A percentile compares a stretch with the other conserved stretches of the same genome.
Conservation (phyloP, 2,888 invertebrate species). For the Macaria liturata region DNA sequence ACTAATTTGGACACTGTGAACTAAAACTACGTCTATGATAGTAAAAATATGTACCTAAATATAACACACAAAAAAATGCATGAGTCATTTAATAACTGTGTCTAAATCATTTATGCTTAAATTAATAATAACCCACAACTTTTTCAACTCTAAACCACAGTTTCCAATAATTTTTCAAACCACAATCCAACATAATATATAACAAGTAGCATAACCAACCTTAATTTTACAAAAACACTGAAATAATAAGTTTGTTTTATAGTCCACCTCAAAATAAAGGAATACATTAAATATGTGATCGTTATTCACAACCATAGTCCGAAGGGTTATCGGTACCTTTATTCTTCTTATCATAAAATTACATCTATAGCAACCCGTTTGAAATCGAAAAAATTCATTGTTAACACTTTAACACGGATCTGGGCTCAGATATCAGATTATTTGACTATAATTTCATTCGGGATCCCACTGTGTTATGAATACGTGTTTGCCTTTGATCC, state of each 20-base stretch:
- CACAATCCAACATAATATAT: no score
- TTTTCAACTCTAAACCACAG: no score
- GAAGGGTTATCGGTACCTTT: slow-evolving; percentile 24
- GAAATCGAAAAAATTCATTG: slow-evolving; percentile 49
- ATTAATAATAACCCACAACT: no score
- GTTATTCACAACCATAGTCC: slow-evolving; percentile 11
- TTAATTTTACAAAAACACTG: not conserved
- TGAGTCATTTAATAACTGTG: no score
- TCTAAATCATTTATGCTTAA: no score
- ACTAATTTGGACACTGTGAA: no score
- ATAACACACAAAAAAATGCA: no score
- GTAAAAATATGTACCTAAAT: no score
- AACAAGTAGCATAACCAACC: no score
- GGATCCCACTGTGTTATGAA: slow-evolving; percentile 55
- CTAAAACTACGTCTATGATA: no score
- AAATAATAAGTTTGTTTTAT: slow-evolving; percentile 11
- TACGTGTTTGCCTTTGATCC: slow-evolving; percentile 39
- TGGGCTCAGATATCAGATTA: slow-evolving; percentile 50
- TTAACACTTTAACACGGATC: slow-evolving; percentile 71
- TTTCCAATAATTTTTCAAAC: no score
- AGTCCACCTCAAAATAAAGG: slow-evolving; percentile 4
- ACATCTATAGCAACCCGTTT: slow-evolving; percentile 28
- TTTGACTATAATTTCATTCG: slow-evolving; percentile 57
- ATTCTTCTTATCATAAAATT: slow-evolving; percentile 34
- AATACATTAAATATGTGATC: slow-evolving; percentile 18